A percentile compares a stretch with the other conserved stretches of the same genome.
phyloP scores from a whole-genome alignment of 2,888 invertebrate species.

The Aelia acuminata region DNA sequence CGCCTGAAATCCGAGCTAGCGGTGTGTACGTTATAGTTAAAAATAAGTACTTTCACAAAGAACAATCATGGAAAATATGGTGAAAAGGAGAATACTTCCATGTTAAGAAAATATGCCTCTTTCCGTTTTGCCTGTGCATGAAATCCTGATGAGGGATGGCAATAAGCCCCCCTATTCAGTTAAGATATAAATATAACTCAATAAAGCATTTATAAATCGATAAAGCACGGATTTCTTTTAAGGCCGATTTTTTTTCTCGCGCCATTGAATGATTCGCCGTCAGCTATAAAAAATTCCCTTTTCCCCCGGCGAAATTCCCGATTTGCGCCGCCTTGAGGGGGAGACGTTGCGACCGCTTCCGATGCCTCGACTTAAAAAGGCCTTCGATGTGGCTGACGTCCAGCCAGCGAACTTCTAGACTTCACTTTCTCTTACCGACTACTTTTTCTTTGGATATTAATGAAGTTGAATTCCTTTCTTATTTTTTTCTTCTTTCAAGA shows the following conservation, averaged over 20 bases:
- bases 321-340: conserved; percentile 31
- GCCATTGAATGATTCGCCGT: conserved; percentile 16
- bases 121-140: not conserved
- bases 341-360: conserved; percentile 21
- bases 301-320: conserved; percentile 25
- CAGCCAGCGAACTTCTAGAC: not conserved
- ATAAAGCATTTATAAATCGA: conserved; percentile 31
- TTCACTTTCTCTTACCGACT: not conserved
- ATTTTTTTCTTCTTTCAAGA: not conserved
- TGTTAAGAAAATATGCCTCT: not conserved
- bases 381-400: conserved; percentile 14
- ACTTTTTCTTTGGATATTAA: not conserved
- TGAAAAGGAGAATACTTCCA: not conserved
- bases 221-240: conserved; percentile 43
- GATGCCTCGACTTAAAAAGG: conserved; percentile 14
- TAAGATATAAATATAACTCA: conserved; percentile 20
- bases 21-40: too few species aligned
- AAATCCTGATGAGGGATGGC: conserved; percentile 4
- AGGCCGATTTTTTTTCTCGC: not conserved
- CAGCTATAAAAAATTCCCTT: conserved; percentile 29
- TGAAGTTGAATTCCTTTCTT: not conserved
- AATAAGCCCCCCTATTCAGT: not conserved
- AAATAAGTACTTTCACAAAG: not conserved
- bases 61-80: not conserved
- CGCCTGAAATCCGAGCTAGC: not conserved